A percentile compares a stretch with the other conserved stretches of the same genome.
Evolutionary conservation across 2,113 vertebrate species (phyloP).

Genomic region (Elephas maximus): DNA sequence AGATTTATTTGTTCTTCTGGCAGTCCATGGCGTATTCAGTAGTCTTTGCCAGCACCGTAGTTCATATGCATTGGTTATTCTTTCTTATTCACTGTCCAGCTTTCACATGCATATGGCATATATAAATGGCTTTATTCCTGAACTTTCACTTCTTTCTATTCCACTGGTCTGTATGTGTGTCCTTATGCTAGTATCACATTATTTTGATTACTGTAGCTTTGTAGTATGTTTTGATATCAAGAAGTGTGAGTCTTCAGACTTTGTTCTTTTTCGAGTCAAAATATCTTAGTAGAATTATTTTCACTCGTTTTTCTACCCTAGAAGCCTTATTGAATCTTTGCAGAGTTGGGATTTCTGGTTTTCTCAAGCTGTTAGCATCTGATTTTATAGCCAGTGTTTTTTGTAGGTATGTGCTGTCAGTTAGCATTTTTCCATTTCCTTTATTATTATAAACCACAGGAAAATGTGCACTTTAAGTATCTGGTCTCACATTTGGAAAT

Average conservation of each 20-base stretch:
- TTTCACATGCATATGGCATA: no score
- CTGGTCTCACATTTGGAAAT: background rate
- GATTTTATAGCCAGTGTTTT: background rate
- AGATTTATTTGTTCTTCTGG: no score
- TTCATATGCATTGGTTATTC: no score
- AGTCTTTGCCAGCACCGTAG: no score
- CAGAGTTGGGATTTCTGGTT: background rate
- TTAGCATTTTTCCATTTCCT: constrained; percentile 1
- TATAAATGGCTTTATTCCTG: background rate
- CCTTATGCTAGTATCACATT: background rate
- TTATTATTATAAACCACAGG: background rate
- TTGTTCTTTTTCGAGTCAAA: background rate
- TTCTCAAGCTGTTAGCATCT: background rate
- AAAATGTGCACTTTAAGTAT: constrained; percentile 4
- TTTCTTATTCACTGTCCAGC: no score
- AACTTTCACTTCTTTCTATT: background rate
- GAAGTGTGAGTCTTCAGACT: background rate
- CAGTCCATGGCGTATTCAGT: no score
- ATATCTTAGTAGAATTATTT: constrained; percentile 7
- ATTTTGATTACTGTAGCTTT: background rate
- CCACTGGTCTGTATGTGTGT: background rate
- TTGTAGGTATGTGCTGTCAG: background rate
- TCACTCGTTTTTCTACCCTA: background rate
- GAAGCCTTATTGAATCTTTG: constrained; percentile 1
- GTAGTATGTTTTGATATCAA: background rate